phyloP scores from a whole-genome alignment of 2,113 vertebrate genomes.

The Hylia prasina region DNA sequence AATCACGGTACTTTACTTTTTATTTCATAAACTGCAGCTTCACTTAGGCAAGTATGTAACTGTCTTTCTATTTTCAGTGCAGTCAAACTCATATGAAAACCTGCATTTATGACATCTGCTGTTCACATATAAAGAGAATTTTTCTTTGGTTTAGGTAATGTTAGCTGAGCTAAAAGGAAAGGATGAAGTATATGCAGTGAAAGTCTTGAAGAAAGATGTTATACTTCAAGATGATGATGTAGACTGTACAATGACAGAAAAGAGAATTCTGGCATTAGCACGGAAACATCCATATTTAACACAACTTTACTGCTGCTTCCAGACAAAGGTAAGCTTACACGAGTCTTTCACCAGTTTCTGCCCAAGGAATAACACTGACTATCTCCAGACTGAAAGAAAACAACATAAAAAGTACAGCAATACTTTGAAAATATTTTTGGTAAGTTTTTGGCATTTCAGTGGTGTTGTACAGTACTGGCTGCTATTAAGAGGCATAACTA shows the following conservation, averaged over 20 bases:
- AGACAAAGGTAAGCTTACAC: conserved; percentile 84
- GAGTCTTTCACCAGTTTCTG: neutral
- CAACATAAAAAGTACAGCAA: neutral
- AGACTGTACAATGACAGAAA: conserved; percentile 98
- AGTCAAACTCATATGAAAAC: neutral
- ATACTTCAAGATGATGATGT: conserved; percentile 97
- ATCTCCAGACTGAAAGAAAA: neutral
- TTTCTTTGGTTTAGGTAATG: conserved; percentile 84
- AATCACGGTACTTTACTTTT: neutral
- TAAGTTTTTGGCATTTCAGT: neutral
- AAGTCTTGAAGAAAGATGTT: conserved; percentile 97
- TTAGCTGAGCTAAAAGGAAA: conserved; percentile 93
- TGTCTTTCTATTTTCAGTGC: neutral
- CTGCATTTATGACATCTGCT: neutral
- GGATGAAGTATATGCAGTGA: conserved; percentile 97
- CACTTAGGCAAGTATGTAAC: neutral
- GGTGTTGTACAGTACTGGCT: neutral
- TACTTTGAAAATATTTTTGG: neutral
- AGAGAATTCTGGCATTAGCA: conserved; percentile 93
- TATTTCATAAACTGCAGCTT: neutral
- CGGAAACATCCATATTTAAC: conserved; percentile 96
- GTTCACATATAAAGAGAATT: neutral
- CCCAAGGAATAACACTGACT: neutral
- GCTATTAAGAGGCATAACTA: neutral
- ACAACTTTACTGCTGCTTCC: conserved; percentile 99